A percentile compares a stretch with the other conserved stretches of the same genome.
Conservation (phyloP, 2,888 invertebrate genomes). For the Automeris io region DNA sequence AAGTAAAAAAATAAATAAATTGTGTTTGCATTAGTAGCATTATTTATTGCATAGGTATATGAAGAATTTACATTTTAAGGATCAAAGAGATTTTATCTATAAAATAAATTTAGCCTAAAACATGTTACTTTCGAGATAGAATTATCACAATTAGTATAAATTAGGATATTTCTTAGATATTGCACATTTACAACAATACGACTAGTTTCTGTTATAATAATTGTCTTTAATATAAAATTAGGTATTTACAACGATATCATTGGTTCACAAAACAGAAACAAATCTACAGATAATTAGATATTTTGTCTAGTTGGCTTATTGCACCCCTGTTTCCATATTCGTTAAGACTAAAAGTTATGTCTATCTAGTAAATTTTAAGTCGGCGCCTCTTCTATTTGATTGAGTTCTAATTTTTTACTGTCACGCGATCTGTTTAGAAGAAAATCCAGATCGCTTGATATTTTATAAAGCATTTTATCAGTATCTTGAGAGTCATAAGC, state of each 20-base stretch:
- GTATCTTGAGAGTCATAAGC: conserved; percentile 56
- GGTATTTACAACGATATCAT: conserved; percentile 2
- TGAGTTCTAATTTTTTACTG: conserved; percentile 32
- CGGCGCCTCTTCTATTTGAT: conserved; percentile 59
- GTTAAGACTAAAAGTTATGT: conserved; percentile 20
- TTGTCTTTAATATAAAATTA: not conserved
- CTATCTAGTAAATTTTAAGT: conserved; percentile 52
- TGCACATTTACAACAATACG: conserved; percentile 3
- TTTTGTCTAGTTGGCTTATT: conserved; percentile 33
- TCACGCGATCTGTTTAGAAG: conserved; percentile 81
- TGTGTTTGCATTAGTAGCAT: too few species aligned
- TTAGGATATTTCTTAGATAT: conserved; percentile 1
- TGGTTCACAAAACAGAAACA: conserved; percentile 9
- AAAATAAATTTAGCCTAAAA: not conserved
- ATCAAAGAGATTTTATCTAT: conserved; percentile 1
- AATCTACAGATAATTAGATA: conserved; percentile 15
- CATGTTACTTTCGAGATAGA: not conserved
- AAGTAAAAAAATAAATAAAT: too few species aligned
- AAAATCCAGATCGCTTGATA: conserved; percentile 89
- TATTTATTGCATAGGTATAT: too few species aligned
- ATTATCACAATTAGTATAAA: not conserved
- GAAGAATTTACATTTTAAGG: not conserved
- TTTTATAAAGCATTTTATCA: conserved; percentile 85
- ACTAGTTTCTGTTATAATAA: conserved; percentile 2
- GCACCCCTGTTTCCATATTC: conserved; percentile 57